Percentiles rank a stretch among this genome's conserved stretches.
These are phyloP conservation scores for Phainopepla nitens DNA, from an alignment of 2,113 vertebrate species.

Conservation along the genomic window DNA sequence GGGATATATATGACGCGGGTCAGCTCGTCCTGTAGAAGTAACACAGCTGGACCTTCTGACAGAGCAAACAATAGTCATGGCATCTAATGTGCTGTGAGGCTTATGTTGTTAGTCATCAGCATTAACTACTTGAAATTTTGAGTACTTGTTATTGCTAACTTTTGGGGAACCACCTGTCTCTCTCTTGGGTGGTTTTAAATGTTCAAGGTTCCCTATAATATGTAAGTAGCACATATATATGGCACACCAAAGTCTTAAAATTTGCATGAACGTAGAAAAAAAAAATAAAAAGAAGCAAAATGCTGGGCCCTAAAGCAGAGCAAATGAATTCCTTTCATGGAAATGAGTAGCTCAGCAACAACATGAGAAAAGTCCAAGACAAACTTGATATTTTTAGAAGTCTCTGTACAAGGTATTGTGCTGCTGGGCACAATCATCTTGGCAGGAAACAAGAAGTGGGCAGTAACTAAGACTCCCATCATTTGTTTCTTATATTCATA, in stretches of 20 bases:
- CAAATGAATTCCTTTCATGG: not conserved
- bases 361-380: not conserved
- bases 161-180: not conserved
- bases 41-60: not conserved
- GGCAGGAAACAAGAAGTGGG: not conserved
- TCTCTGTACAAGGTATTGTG: not conserved
- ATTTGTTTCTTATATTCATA: not conserved
- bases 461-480: not conserved
- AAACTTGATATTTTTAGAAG: not conserved
- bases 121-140: not conserved
- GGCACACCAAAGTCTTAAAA: not conserved
- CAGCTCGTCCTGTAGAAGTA: not conserved
- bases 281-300: not conserved
- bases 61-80: not conserved
- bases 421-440: fast-evolving
- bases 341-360: not conserved
- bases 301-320: not conserved
- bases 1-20: not conserved
- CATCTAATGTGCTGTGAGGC: not conserved
- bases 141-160: not conserved
- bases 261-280: not conserved
- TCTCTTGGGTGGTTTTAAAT: not conserved
- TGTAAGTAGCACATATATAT: not conserved
- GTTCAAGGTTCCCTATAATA: not conserved
- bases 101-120: not conserved